These are phyloP conservation scores for Trisateles emortualis DNA, from an alignment of 2,888 invertebrate genomes.

Conservation along the genomic window DNA sequence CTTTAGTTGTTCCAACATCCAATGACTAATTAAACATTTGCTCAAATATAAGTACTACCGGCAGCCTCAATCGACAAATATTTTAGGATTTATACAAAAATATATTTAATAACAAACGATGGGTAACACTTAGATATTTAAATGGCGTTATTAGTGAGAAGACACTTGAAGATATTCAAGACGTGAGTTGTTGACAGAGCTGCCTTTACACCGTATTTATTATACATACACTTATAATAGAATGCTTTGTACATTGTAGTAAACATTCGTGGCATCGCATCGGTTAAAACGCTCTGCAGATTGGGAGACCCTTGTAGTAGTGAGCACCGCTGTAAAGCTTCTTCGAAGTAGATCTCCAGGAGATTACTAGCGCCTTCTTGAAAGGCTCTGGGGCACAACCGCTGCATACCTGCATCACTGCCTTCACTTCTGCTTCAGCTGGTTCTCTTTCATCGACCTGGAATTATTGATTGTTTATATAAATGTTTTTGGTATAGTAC, in stretches of 20 bases:
- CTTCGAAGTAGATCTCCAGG: slow-evolving; percentile 91
- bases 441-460: slow-evolving; percentile 92
- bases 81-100: slow-evolving; percentile 13
- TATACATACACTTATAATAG: slow-evolving; percentile 15
- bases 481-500: not conserved
- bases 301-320: slow-evolving; percentile 89
- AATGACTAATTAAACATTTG: slow-evolving; percentile 46
- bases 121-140: slow-evolving; percentile 49
- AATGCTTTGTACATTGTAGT: slow-evolving; percentile 41
- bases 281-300: slow-evolving; percentile 88
- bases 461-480: slow-evolving; percentile 39
- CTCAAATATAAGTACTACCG: slow-evolving; percentile 22
- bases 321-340: slow-evolving; percentile 91
- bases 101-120: slow-evolving; percentile 19
- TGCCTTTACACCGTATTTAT: slow-evolving; percentile 23
- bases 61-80: slow-evolving; percentile 36
- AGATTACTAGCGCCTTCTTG: slow-evolving; percentile 91
- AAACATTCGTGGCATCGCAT: not conserved
- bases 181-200: slow-evolving; percentile 19
- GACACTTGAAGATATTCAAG: slow-evolving; percentile 16
- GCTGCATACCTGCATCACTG: slow-evolving; percentile 92
- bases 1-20: slow-evolving; percentile 55
- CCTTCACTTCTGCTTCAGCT: slow-evolving; percentile 93
- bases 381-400: slow-evolving; percentile 93
- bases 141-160: slow-evolving; percentile 41